Conservation (phyloP, 2,888 invertebrate genomes). For the Melanostoma scalare region DNA sequence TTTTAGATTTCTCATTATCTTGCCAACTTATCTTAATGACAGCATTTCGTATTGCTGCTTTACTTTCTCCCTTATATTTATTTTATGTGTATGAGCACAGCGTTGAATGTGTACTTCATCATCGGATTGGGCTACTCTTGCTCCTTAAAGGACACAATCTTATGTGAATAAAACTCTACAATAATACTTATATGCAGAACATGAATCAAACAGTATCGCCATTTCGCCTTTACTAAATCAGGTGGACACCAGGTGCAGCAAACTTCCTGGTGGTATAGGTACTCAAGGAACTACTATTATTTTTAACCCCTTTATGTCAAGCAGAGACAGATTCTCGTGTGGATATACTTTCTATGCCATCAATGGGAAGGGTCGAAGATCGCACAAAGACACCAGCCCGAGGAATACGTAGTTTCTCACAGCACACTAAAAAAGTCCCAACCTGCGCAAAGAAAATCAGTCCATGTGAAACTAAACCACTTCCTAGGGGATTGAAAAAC, state of each 20-base stretch:
- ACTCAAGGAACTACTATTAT: conserved; percentile 39
- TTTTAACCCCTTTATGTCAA: conserved; percentile 48
- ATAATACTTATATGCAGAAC: too few relatives aligned
- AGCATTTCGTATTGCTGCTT: too few relatives aligned
- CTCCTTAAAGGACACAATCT: too few relatives aligned
- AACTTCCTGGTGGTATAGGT: not conserved
- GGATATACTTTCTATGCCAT: conserved; percentile 38
- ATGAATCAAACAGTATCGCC: too few relatives aligned
- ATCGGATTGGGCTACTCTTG: too few relatives aligned
- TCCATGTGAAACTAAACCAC: conserved; percentile 66
- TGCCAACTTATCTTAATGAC: too few relatives aligned
- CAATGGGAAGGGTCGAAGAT: conserved; percentile 55
- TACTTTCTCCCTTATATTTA: too few relatives aligned
- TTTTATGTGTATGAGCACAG: too few relatives aligned
- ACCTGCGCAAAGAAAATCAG: conserved; percentile 32
- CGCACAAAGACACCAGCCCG: conserved; percentile 33
- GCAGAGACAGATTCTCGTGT: conserved; percentile 12
- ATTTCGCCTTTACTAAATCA: not conserved
- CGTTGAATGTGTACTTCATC: too few relatives aligned
- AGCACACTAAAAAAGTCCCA: conserved; percentile 4
- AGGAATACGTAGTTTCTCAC: not conserved
- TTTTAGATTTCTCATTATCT: too few relatives aligned
- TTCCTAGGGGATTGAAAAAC: conserved; percentile 57
- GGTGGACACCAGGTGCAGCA: conserved; percentile 19
- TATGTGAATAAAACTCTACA: too few relatives aligned